Base-by-base conservation (phyloP, 2,888 invertebrate genomes). In the Latheticus oryzae region DNA sequence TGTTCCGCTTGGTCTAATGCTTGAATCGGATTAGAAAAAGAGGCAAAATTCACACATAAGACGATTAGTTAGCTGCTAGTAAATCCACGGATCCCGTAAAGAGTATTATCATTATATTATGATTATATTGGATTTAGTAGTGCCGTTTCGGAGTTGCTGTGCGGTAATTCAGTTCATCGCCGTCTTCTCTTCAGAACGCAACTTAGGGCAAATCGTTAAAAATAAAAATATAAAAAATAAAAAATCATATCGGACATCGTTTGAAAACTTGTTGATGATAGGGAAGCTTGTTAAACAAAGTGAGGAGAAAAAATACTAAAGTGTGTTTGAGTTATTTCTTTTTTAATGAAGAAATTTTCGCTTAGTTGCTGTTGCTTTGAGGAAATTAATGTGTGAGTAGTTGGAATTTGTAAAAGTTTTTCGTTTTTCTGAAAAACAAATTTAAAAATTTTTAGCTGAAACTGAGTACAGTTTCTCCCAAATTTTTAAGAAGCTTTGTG, bases 101-200 rank as follows among this genome's bases (percentile, higher is more conserved):
- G 77, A 78, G 78, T 72, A 79, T 78, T 78, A 79, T 76, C 77
- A 78, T 78, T 77, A 78, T 77, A 79, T 79, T 79, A 78, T 78
- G 78, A 79, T 79, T 78, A 77, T 78, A 78, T 77, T 78, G 78
- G 78, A 78, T 78, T 78, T 77, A 71, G 68, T 75, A 71, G 73
- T 74, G 73, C 74, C 76, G 75, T 76, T 77, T 76, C 69, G 72
- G 71, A 61, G 59, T 64, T 61, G 60, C 66, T 61, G 66, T 67
- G 65, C 65, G 67, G 68, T 72, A 72, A 76, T 73, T 73, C 74
- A 77, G 77, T 76, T 65, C 68, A 64, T 64, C 69, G 66, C 63
- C 69, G 73, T 67, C 74, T 68, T 73, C 70, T 70, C 65, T 52
- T 64, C 54, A 57, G 63, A 67, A 56, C 62, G 45, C 62, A 63